Evolutionary conservation across 1,140 invertebrate species (phyloP).

Genomic region (Drosophila varians): DNA sequence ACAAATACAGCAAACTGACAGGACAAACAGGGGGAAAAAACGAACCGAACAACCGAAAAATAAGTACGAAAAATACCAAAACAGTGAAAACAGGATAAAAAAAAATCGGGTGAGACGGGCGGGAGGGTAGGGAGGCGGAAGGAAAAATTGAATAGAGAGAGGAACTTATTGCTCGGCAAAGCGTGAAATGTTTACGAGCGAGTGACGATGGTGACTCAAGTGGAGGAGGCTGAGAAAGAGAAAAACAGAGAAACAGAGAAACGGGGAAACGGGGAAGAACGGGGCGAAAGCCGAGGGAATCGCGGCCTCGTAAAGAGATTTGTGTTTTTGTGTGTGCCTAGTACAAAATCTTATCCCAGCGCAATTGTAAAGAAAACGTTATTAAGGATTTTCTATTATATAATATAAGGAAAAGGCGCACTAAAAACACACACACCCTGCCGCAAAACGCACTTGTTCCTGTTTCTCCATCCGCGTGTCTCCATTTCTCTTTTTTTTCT

Average conservation of each 20-base stretch:
- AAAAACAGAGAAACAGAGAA: slow-evolving; percentile 12
- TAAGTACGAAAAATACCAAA: slow-evolving; percentile 19
- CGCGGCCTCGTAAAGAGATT: background rate
- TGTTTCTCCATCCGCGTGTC: background rate
- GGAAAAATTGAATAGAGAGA: slow-evolving; percentile 19
- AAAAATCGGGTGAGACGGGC: too few relatives aligned
- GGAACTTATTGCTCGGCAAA: slow-evolving; percentile 75
- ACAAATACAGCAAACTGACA: slow-evolving; percentile 70
- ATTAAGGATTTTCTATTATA: slow-evolving; percentile 82
- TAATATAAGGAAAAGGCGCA: slow-evolving; percentile 78
- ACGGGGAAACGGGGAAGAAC: too few relatives aligned
- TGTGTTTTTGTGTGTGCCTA: slow-evolving; percentile 10
- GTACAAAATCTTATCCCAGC: slow-evolving; percentile 3
- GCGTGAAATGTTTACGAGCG: slow-evolving; percentile 80
- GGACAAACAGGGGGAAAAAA: slow-evolving; percentile 45
- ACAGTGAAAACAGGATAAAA: slow-evolving; percentile 8
- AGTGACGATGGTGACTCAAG: slow-evolving; percentile 77
- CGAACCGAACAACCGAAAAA: slow-evolving; percentile 6
- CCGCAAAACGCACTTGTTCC: slow-evolving; percentile 9
- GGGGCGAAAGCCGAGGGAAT: background rate
- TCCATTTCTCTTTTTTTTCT: background rate
- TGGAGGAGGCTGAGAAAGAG: background rate
- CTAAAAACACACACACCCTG: slow-evolving; percentile 52
- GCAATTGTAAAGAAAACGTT: slow-evolving; percentile 82
- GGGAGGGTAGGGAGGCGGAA: background rate